Conservation (phyloP, 2,113 vertebrate species). For the Daboia siamensis region DNA sequence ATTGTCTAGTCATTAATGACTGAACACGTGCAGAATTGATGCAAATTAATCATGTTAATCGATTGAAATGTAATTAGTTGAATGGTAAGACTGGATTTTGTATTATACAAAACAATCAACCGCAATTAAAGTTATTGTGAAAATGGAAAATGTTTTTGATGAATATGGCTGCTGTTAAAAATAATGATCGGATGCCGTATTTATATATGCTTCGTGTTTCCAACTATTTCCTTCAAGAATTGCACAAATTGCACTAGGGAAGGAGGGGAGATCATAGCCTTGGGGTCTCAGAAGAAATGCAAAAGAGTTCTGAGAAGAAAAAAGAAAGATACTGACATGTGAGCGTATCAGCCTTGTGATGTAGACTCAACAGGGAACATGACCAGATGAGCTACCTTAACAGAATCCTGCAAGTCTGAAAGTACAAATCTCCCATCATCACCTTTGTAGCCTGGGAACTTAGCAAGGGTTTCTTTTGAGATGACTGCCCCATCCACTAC, state of each 20-base stretch:
- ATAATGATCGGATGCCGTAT: conserved; percentile 38
- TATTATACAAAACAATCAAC: conserved; percentile 47
- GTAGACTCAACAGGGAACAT: too few relatives aligned
- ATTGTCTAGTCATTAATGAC: neutral
- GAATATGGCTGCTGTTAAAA: conserved; percentile 46
- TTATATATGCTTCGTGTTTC: conserved; percentile 12
- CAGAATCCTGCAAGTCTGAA: too few relatives aligned
- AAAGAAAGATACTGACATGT: neutral
- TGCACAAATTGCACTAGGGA: conserved; percentile 43
- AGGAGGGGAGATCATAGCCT: neutral
- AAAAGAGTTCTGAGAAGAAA: conserved; percentile 49
- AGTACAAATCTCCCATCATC: too few relatives aligned
- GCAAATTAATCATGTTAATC: neutral
- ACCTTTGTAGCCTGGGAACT: too few relatives aligned
- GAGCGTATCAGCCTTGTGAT: neutral
- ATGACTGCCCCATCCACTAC: too few relatives aligned
- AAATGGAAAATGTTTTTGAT: conserved; percentile 63
- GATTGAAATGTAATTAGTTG: neutral
- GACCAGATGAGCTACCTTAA: too few relatives aligned
- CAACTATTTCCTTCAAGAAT: conserved; percentile 61
- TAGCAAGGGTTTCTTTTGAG: too few relatives aligned
- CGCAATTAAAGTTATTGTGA: conserved; percentile 61
- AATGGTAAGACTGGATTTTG: conserved; percentile 32
- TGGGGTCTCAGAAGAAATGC: conserved; percentile 61
- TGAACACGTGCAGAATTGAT: neutral